Base-by-base conservation (phyloP, 2,888 invertebrate genomes). In the Amorpha juglandis region DNA sequence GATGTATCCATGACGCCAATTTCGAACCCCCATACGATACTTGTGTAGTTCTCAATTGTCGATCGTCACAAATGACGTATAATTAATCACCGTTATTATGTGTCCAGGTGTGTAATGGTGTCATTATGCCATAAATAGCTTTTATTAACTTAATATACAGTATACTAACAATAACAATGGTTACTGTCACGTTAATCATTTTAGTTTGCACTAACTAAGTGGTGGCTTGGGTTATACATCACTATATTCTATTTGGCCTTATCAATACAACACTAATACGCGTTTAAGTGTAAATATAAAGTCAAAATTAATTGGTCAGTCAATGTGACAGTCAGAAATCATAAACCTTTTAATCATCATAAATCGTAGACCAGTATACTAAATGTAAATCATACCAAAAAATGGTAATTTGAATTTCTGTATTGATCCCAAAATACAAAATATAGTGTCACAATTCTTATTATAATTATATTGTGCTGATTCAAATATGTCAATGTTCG, bases 161-260 rank as follows among this genome's bases (percentile, higher is more conserved):
- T 62, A 52, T 27, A 66, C 63, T 66, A 66, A 66, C 66, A 63
- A 53, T 66, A 66, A 66, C 66, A 63, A 53, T 52, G 38, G 42
- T 53, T 63, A 63, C 19, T 19, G 58, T 58, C 58, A 58, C 58
- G n/a, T 48, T 19, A 65, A 65, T 65, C 55, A 50, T 58, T 42
- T 35, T 58, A 48, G 48, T 65, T 65, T 35, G 76, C 76, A 78
- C 77, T 80, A 80, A 80, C 74, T 71, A 71, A 71, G 64, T 68
- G 84, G 82, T 81, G 78, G 85, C 81, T 84, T 82, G 82, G 79
- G 78, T 69, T 73, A 73, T 65, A 73, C 69, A 62, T 78, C 81
- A 79, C 80, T 74, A 50, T 50, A 50, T 50, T 48, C 16, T 63
- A 35, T 48, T 50, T 6, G 58, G 27, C 12, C 58, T 42, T 19